Evolutionary conservation across 2,888 invertebrate species (phyloP), one percentile per base, ranked within the genome.

Genomic region (Pheosia gnoma): DNA sequence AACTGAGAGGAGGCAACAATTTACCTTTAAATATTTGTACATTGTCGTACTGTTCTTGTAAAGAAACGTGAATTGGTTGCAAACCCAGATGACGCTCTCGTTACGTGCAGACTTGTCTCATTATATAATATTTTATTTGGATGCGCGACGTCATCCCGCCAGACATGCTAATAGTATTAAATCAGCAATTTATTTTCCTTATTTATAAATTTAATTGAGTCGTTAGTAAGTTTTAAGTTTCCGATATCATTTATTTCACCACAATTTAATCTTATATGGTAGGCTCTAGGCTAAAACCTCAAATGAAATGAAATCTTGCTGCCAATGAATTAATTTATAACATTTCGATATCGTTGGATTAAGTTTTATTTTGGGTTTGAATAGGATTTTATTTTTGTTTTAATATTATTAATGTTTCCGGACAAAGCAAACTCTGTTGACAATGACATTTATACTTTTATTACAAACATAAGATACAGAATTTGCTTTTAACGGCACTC

Each of bases 301-400:
- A 62, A 78, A 83, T 85, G 73, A 83, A 89, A 80, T 86, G 70
- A 81, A 85, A 82, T 82, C 74, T 79, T 68, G 68, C 78, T 70
- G 68, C 63, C 66, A 84, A 87, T 87, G 81, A 87, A 88, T 86
- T 89, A 87, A 87, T 86, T 89, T 84, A 79, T 80, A 77, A 70
- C 69, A 71, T 74, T 81, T 80, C 79, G 74, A 73, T 71, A 75
- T 82, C 73, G 77, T 82, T 84, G 80, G 74, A 83, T 85, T 85
- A 84, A 82, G 83, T 85, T 84, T 81, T 81, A 83, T 72, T 80
- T 84, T 82, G 78, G 74, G 74, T 83, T 85, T 85, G 75, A 4
- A 81, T 82, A 81, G 74, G 70, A 77, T 78, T 81, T 80, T 77
- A 75, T 79, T 81, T 80, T 72, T 81, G 80, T 82, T 78, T 80